Evolutionary conservation across 2,797 vertebrate genomes (phyloP), one percentile per base, ranked within the genome.

Genomic region (Nasua narica): DNA sequence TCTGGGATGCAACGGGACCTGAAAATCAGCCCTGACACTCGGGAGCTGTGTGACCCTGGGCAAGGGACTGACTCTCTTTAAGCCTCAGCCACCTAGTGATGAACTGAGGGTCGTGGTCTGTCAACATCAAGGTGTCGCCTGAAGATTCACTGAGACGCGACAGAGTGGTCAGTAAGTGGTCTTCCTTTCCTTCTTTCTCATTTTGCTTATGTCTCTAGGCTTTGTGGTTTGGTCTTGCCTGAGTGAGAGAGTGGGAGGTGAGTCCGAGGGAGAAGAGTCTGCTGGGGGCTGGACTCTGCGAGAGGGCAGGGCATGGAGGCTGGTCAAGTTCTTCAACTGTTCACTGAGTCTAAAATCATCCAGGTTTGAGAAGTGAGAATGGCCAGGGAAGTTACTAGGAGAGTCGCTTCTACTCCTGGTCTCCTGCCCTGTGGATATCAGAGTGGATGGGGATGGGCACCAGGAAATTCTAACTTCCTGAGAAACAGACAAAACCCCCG

Each of bases 251-350:
- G 58, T 13, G 35, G 48, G 65, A 67, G 81, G 52, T 65, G 76
- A 96, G 58, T 67, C 35, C 72, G 29, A 37, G 97, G 69, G 89
- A 70, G 96, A 48, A 67, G 65, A 88, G 79, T 60, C 40, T 85
- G 70, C 54, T 93, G 52, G 1, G 46, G 77, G 60, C 60, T 87
- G 43, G 74, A 67, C 50, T 58, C 79, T 23, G 37, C 7, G 48
- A 58, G 48, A 74, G 52, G 67, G 27, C 23, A 48, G 58, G 27
- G 15, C 35, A 56, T 40, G 21, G 54, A 85, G 83, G 70, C 15
- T 2, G 1, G 46, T 43, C 65, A 95, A 79, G 35, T 23, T 91
- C 86, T 35, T 88, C 52, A 83, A 72, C 58, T 76, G 69, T 46
- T 70, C 46, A 37, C 3, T 0, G 46, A 78, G 50, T 74, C 82